These are phyloP conservation scores for Ciconia stormi DNA, from an alignment of 2,113 vertebrate species.

Conservation along the genomic window DNA sequence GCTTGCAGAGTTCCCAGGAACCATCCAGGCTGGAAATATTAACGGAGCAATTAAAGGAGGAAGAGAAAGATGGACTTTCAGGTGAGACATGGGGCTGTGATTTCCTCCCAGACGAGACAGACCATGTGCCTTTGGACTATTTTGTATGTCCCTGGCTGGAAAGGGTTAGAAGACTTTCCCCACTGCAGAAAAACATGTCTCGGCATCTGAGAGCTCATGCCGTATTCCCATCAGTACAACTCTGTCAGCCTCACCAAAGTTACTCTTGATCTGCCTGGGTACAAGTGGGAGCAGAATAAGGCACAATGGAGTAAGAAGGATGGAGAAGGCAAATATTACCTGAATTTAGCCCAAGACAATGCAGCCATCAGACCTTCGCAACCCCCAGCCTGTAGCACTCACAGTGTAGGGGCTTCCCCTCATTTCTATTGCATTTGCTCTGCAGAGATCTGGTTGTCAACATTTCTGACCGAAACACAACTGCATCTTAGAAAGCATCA, in stretches of 20 bases:
- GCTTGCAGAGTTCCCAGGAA: neutral
- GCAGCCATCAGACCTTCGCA: neutral
- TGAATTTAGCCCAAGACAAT: neutral
- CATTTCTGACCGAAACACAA: rapidly evolving
- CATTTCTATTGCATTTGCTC: neutral
- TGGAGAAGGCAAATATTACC: neutral
- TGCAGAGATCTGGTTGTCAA: neutral
- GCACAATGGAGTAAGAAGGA: neutral
- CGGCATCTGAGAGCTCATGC: too few relatives aligned
- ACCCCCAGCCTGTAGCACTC: neutral
- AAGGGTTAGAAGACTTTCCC: too few relatives aligned
- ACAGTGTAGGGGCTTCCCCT: neutral
- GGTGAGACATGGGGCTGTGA: neutral
- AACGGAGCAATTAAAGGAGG: neutral
- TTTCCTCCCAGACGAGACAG: neutral
- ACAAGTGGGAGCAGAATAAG: neutral
- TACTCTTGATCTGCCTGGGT: neutral
- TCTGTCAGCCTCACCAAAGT: neutral
- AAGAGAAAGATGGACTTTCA: neutral
- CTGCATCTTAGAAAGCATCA: neutral
- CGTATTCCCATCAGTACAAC: too few relatives aligned
- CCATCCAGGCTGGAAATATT: neutral
- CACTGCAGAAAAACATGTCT: neutral
- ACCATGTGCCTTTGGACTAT: neutral
- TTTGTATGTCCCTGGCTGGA: neutral